Base-by-base conservation (phyloP, 2,113 vertebrate genomes). In the Scophthalmus maximus region DNA sequence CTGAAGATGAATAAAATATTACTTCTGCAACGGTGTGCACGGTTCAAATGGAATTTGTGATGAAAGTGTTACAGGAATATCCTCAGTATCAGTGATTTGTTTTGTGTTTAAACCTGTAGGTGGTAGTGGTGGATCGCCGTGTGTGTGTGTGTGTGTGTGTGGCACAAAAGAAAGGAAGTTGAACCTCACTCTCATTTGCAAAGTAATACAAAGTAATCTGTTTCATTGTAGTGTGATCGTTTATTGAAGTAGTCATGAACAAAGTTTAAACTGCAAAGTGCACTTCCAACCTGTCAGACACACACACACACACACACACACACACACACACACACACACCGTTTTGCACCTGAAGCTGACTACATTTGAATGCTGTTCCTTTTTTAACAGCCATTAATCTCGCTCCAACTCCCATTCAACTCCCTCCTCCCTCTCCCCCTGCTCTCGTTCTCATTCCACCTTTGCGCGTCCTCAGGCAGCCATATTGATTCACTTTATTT, bases 351-450 rank as follows among this genome's bases (percentile, higher is more conserved):
- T 84, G 52, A 68, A 87, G 78, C 76, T 32, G 34, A 63, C 57
- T 58, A 3, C 75, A 83, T 83, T 86, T 86, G 71, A 87, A 81
- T 76, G 53, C 67, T 44, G 63, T 73, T 88, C 76, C 67, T 70
- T 67, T 83, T 88, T 78, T 86, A 88, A 85, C 53, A 47, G 17
- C 44, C 82, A 89, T 89, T 87, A 77, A 85, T 90, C 89, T 84
- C 32, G 7, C 51, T 56, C 51, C 30, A 53, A 63, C 70, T 77
- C 76, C 46, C 57, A 86, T 78, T 49, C 61, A 60, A 44, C 70
- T 2, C 66, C 51, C 52, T 51, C 61, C 72, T 40, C 22, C 44
- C 51, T 29, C 59, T 38, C 11, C 8, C 0, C 10, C 36, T 9
- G 6, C 60, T 65, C 75, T 59, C 51, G 14, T 59, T 77, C 68